Base-by-base conservation (phyloP, 2,888 invertebrate species). In the Platycheirus albimanus region DNA sequence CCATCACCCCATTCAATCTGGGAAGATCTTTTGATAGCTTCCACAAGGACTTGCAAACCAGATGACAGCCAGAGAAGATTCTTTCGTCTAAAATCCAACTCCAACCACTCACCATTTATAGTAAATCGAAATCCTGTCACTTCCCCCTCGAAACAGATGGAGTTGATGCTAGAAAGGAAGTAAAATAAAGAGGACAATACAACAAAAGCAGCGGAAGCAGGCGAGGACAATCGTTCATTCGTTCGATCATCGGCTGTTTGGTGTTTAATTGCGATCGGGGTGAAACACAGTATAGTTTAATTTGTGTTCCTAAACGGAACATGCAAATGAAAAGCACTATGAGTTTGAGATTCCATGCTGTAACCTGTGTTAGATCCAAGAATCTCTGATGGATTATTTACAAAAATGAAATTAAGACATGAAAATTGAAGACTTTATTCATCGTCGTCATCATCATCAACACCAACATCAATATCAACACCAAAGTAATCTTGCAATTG, bases 391-490 rank as follows among this genome's bases (percentile, higher is more conserved):
- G 30, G 8, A 15, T 15, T 58, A 41, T 49, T 49, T 17, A 54
- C 19, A 72, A 74, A 76, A 45, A 77, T 85, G 76, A 74, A 56
- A 72, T 8, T 79, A 19, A 67, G 61, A 75, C 45, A 86, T 86
- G 87, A 87, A 87, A 86, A 86, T 86, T 87, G 86, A 85, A 83
- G 85, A 86, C 85, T 86, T 83, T 79, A 85, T 86, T 78, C 84
- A 43, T 56, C 77, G 71, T 51, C 81, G 71, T 69, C 71, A 74
- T 78, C 76, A 56, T 64, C 81, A n/a, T n/a, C n/a, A n/a, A n/a
- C n/a, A n/a, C n/a, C n/a, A n/a, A n/a, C n/a, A n/a, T n/a, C n/a
- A n/a, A n/a, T n/a, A n/a, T n/a, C n/a, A n/a, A n/a, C n/a, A n/a
- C n/a, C n/a, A 79, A 41, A 15, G 24, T 24, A 15, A 58, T 58